A percentile compares a stretch with the other conserved stretches of the same genome.
These are phyloP conservation scores for Acronicta aceris DNA, from an alignment of 2,888 invertebrate species.

Conservation along the genomic window DNA sequence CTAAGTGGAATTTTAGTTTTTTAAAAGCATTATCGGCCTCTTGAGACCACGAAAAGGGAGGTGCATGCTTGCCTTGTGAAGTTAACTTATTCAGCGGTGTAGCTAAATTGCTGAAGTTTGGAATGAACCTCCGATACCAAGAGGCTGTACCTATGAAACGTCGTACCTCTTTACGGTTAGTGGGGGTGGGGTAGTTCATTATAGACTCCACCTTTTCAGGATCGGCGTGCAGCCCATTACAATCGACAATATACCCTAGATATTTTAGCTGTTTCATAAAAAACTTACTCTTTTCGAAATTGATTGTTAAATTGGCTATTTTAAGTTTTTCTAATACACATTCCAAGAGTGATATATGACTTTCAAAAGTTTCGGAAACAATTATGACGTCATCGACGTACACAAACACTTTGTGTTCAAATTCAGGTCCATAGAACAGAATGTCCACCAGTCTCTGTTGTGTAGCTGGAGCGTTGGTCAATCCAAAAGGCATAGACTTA, in stretches of 20 bases:
- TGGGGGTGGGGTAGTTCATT: not conserved
- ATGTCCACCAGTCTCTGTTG: too few species aligned
- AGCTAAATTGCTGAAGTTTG: conserved; percentile 6
- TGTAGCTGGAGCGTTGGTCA: too few species aligned
- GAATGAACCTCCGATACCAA: not conserved
- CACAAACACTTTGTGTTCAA: too few species aligned
- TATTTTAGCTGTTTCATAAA: not conserved
- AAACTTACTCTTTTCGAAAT: not conserved
- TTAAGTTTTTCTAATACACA: not conserved
- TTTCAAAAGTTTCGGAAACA: too few species aligned
- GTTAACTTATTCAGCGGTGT: not conserved
- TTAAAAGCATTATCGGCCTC: conserved; percentile 6
- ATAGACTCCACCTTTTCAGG: conserved; percentile 7
- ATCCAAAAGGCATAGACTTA: too few species aligned
- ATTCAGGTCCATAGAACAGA: too few species aligned
- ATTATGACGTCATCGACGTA: too few species aligned
- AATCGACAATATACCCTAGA: conserved; percentile 3
- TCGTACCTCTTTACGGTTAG: conserved; percentile 5
- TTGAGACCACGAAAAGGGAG: conserved; percentile 2
- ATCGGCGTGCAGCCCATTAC: conserved; percentile 5
- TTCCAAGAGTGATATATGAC: too few species aligned
- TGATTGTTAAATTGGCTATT: not conserved
- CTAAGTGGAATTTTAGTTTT: not conserved
- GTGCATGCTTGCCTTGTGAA: conserved; percentile 1
- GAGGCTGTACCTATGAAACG: conserved; percentile 5